Percentiles rank a stretch among this genome's conserved stretches.
These are phyloP conservation scores for Leptura quadrifasciata DNA, from an alignment of 2,888 invertebrate species.

Conservation along the genomic window DNA sequence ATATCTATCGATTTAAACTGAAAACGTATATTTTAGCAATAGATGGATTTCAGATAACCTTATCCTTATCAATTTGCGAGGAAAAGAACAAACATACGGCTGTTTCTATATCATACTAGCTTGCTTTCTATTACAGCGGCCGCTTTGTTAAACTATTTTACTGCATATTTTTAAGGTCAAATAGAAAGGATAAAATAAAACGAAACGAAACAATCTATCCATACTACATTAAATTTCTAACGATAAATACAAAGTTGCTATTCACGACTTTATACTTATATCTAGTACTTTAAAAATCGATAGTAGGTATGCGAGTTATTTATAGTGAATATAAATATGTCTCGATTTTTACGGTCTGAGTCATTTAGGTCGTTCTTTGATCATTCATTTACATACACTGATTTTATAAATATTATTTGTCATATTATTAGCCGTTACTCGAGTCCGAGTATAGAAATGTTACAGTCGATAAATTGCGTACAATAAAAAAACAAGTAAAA, in stretches of 20 bases:
- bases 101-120: constrained; percentile 6
- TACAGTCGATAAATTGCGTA: no score
- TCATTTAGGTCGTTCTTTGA: neutral
- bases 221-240: constrained; percentile 9
- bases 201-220: constrained; percentile 6
- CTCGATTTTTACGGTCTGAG: neutral
- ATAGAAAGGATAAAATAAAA: constrained; percentile 26
- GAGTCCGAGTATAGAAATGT: no score
- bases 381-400: no score
- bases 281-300: neutral
- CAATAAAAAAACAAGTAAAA: no score
- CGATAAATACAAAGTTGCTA: constrained; percentile 17
- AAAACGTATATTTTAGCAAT: neutral
- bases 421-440: neutral
- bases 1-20: neutral
- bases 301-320: neutral
- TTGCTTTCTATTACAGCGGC: constrained; percentile 19
- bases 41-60: neutral
- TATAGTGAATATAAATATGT: neutral
- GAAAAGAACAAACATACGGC: neutral
- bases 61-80: neutral
- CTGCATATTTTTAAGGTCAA: constrained; percentile 29
- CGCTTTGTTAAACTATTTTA: constrained; percentile 16
- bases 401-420: neutral
- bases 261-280: neutral